Percentiles rank a stretch among this genome's conserved stretches.
Conservation (phyloP, 2,113 vertebrate genomes). For the Lepus americanus region DNA sequence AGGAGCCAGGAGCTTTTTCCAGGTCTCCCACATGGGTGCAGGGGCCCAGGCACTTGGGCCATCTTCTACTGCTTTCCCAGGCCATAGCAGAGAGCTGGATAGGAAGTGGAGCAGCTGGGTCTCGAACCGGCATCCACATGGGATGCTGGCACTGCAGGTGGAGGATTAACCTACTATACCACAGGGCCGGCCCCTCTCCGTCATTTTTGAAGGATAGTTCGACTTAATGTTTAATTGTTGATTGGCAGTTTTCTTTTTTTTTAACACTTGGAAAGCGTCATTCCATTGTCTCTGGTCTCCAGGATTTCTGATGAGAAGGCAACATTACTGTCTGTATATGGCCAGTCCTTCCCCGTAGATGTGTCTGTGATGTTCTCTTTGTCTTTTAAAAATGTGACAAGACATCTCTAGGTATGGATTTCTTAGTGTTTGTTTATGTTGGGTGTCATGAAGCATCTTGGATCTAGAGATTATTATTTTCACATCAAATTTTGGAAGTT, state of each 20-base stretch:
- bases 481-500: neutral
- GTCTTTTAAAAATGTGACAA: neutral
- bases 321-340: neutral
- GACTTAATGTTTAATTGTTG: neutral
- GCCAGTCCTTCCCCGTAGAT: neutral
- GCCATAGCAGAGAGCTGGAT: no score
- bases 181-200: no score
- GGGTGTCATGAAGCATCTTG: neutral
- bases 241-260: neutral
- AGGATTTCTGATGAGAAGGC: neutral
- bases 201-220: neutral
- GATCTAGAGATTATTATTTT: neutral
- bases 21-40: no score
- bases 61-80: no score
- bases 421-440: neutral
- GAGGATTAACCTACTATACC: no score
- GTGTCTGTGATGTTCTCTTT: neutral
- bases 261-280: neutral
- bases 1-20: no score
- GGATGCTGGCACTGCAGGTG: no score
- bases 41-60: no score
- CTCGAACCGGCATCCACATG: no score
- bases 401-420: neutral
- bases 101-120: no score
- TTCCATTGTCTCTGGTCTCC: neutral